A percentile compares a stretch with the other conserved stretches of the same genome.
Evolutionary conservation across 2,113 vertebrate species (phyloP).

Genomic region (Orthonyx spaldingii): DNA sequence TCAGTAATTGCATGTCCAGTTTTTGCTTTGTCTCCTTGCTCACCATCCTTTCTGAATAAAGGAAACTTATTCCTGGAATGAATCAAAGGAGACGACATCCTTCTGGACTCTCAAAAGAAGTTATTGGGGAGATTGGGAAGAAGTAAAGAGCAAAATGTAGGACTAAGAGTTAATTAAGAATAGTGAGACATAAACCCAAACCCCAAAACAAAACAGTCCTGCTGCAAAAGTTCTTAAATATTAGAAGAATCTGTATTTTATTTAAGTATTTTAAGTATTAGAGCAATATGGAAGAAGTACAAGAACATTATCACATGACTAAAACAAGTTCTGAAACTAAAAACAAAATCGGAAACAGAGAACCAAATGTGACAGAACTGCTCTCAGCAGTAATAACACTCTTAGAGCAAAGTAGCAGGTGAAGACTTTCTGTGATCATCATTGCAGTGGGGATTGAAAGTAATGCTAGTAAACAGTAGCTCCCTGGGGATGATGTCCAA

Average conservation of each 20-base stretch:
- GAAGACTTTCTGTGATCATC: neutral
- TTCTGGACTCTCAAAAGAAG: neutral
- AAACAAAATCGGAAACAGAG: neutral
- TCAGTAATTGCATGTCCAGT: neutral
- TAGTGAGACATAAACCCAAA: neutral
- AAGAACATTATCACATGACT: neutral
- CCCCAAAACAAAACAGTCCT: neutral
- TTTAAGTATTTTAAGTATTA: neutral
- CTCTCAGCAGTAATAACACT: neutral
- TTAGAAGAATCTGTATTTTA: neutral
- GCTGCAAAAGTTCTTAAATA: neutral
- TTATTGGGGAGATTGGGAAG: neutral
- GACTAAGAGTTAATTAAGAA: neutral
- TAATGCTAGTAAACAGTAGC: neutral
- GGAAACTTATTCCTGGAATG: neutral
- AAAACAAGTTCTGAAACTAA: neutral
- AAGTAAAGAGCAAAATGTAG: neutral
- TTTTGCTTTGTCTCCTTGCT: neutral
- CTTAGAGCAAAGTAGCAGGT: neutral
- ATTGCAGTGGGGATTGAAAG: fast-evolving
- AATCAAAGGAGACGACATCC: neutral
- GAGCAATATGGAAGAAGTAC: neutral
- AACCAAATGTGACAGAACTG: neutral
- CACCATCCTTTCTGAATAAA: neutral
- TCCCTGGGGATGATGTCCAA: neutral